Evolutionary conservation across 37 sponge, comb jelly and placozoan species (phyloP).

Genomic region (Dysidea cf. avara): DNA sequence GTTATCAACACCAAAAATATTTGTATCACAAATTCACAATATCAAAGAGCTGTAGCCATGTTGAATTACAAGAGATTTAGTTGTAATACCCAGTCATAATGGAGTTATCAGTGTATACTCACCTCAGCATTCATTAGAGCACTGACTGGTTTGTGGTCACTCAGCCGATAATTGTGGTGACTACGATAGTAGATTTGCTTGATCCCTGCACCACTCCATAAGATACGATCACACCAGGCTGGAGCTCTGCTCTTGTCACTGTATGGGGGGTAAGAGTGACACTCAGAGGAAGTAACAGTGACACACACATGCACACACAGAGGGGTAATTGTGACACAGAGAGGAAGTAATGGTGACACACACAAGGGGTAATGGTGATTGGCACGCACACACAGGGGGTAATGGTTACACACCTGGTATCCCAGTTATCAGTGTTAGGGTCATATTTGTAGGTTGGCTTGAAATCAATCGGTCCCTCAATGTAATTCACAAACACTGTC

Average conservation of each 20-base stretch:
- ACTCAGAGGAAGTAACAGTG: neutral
- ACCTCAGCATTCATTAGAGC: conserved; percentile 66
- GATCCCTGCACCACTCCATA: conserved; percentile 26
- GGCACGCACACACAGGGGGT: neutral
- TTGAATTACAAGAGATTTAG: too few species aligned
- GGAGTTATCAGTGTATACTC: too few species aligned
- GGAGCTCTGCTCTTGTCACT: conserved; percentile 89
- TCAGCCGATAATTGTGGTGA: conserved; percentile 51
- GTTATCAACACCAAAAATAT: too few species aligned
- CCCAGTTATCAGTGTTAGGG: conserved; percentile 82
- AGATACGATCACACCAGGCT: conserved; percentile 92
- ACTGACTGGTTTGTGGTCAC: conserved; percentile 95
- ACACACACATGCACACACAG: neutral
- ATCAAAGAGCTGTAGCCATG: too few species aligned
- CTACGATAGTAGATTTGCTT: conserved; percentile 46
- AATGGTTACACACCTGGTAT: conserved; percentile 54
- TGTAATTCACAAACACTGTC: conserved; percentile 64
- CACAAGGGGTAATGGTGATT: too few species aligned
- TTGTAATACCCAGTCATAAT: too few species aligned
- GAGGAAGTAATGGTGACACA: too few species aligned
- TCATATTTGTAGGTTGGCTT: conserved; percentile 89
- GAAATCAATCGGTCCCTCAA: conserved; percentile 68
- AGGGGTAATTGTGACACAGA: neutral
- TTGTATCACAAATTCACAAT: too few species aligned
- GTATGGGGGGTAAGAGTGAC: neutral